phyloP scores from a whole-genome alignment of 2,888 invertebrate species.

The Hoplodrina blanda region DNA sequence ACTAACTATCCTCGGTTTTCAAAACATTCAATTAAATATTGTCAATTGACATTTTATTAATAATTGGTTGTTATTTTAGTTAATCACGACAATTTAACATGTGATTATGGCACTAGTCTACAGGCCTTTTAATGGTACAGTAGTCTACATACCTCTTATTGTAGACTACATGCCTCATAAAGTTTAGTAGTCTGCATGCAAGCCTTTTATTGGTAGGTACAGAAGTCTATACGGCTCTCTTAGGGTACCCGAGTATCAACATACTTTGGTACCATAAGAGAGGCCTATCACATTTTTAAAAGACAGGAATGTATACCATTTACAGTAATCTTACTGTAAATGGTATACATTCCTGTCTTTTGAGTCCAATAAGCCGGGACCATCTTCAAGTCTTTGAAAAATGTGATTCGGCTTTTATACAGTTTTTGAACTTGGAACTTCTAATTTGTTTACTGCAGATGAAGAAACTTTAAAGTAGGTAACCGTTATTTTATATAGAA shows the following conservation, averaged over 20 bases:
- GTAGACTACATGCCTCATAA: too few species aligned
- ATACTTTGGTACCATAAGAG: too few species aligned
- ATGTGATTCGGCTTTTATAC: not conserved
- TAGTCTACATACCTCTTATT: not conserved
- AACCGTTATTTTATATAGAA: slow-evolving; percentile 33
- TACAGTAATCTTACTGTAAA: too few species aligned
- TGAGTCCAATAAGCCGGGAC: too few species aligned
- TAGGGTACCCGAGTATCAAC: too few species aligned
- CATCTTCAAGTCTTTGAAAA: not conserved
- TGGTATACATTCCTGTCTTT: too few species aligned
- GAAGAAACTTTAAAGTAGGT: not conserved
- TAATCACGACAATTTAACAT: not conserved
- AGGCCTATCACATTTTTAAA: too few species aligned
- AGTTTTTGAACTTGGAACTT: not conserved
- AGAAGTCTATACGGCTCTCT: too few species aligned
- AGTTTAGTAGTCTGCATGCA: too few species aligned
- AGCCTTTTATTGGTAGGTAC: too few species aligned
- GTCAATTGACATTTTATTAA: too few species aligned
- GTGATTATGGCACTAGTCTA: not conserved
- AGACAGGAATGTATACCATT: too few species aligned
- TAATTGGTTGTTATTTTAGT: not conserved
- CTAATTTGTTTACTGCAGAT: slow-evolving; percentile 18
- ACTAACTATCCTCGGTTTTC: not conserved
- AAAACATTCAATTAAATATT: not conserved
- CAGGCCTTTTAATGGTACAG: not conserved